Percentiles rank a stretch among this genome's conserved stretches.
Evolutionary conservation across 2,888 invertebrate genomes (phyloP).

Genomic region (Lithophane semibrunnea): DNA sequence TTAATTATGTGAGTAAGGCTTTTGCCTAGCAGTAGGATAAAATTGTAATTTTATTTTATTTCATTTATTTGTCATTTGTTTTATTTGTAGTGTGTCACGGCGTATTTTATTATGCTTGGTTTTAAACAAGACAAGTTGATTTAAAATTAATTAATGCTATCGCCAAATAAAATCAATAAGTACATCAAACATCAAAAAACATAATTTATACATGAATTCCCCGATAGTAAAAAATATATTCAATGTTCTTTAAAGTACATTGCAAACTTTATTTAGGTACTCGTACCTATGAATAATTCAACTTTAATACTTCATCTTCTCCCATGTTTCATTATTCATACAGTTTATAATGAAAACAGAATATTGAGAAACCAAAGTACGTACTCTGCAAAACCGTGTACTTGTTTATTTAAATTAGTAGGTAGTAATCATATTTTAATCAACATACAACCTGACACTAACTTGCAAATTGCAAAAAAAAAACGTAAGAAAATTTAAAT

Average conservation of each 20-base stretch:
- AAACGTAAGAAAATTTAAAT: too few relatives aligned
- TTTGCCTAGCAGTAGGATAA: not conserved
- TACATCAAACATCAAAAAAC: not conserved
- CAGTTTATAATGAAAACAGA: slow-evolving; percentile 42
- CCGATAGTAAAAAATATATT: not conserved
- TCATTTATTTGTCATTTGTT: too few relatives aligned
- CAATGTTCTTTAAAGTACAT: slow-evolving; percentile 32
- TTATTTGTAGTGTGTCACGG: not conserved
- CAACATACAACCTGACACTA: too few relatives aligned
- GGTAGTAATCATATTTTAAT: too few relatives aligned
- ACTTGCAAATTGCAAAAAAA: too few relatives aligned
- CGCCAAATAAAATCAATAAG: not conserved
- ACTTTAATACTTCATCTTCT: slow-evolving; percentile 29
- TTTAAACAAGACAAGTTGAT: not conserved
- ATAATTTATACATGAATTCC: slow-evolving; percentile 22
- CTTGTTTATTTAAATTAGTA: not conserved
- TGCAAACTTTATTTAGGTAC: slow-evolving; percentile 29
- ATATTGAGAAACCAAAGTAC: slow-evolving; percentile 17
- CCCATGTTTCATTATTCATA: slow-evolving; percentile 42
- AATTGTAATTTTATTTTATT: too few relatives aligned
- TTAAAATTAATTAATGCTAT: not conserved
- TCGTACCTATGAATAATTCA: slow-evolving; percentile 43
- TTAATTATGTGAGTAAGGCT: too few relatives aligned
- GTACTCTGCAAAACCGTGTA: not conserved
- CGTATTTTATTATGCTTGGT: not conserved